Evolutionary conservation across 2,888 invertebrate genomes (phyloP).

Genomic region (Julus scandinavius): DNA sequence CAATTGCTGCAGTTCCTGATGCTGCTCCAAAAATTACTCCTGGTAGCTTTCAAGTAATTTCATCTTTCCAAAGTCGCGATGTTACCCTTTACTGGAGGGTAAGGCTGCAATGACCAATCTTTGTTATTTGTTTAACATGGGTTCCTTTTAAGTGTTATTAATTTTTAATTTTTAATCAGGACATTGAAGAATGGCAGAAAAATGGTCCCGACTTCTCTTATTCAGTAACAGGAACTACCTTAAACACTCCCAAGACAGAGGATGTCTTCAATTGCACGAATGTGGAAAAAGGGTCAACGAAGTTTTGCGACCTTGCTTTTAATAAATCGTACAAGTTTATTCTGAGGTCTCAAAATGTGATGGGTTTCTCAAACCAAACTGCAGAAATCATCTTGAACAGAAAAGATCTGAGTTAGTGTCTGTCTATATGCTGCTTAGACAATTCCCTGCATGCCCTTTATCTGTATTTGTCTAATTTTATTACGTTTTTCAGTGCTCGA

Average conservation of each 20-base stretch:
- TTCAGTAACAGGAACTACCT: conserved; percentile 59
- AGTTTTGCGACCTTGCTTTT: conserved; percentile 72
- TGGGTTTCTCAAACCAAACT: conserved; percentile 70
- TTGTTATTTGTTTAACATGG: background rate
- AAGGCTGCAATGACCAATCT: background rate
- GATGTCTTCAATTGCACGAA: background rate
- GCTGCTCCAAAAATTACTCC: conserved; percentile 76
- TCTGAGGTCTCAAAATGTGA: conserved; percentile 70
- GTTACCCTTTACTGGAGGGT: conserved; percentile 79
- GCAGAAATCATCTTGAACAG: background rate
- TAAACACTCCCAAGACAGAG: background rate
- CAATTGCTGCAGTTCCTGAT: conserved; percentile 70
- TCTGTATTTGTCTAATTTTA: background rate
- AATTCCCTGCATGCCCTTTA: conserved; percentile 68
- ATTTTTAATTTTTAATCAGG: conserved; percentile 66
- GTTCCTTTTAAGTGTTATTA: background rate
- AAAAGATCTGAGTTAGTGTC: conserved; percentile 37
- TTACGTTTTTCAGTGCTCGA: conserved; percentile 64
- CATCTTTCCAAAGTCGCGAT: conserved; percentile 68
- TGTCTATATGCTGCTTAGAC: background rate
- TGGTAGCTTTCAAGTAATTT: conserved; percentile 77
- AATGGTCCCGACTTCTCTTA: conserved; percentile 82
- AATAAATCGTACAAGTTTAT: conserved; percentile 73
- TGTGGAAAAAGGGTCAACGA: conserved; percentile 60
- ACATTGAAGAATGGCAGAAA: conserved; percentile 74